A percentile compares a stretch with the other conserved stretches of the same genome.
Conservation (phyloP, 2,113 vertebrate genomes). For the Nettapus auritus region DNA sequence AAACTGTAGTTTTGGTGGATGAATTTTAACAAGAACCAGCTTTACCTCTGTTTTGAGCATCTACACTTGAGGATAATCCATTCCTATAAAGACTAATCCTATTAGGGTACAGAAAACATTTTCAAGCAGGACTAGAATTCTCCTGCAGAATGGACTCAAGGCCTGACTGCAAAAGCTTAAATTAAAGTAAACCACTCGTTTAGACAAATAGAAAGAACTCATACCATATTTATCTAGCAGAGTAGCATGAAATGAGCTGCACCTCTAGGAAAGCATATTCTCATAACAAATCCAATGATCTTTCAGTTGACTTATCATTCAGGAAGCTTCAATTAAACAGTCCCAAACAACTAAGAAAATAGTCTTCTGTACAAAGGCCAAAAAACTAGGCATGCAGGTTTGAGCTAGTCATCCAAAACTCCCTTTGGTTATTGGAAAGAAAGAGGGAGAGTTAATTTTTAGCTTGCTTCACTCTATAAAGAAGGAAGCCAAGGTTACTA, state of each 20-base stretch:
- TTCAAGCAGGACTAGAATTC: background rate
- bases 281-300: background rate
- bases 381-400: background rate
- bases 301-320: background rate
- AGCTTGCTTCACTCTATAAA: background rate
- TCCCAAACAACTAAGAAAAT: background rate
- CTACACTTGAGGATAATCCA: background rate
- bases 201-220: background rate
- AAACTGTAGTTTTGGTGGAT: background rate
- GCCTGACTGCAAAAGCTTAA: background rate
- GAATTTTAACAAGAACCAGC: background rate
- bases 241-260: background rate
- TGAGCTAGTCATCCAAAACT: background rate
- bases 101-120: background rate
- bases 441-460: background rate
- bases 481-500: background rate
- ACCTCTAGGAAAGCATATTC: background rate
- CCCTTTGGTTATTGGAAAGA: background rate
- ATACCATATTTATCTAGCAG: background rate
- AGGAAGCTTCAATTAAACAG: background rate
- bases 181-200: background rate
- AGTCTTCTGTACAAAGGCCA: background rate
- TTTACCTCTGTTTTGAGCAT: background rate
- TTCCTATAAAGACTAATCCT: slow-evolving; percentile 27
- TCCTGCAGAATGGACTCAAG: background rate